Conservation (phyloP, 35 echinoderm and acorn worm species). For the Apostichopus parvimensis region DNA sequence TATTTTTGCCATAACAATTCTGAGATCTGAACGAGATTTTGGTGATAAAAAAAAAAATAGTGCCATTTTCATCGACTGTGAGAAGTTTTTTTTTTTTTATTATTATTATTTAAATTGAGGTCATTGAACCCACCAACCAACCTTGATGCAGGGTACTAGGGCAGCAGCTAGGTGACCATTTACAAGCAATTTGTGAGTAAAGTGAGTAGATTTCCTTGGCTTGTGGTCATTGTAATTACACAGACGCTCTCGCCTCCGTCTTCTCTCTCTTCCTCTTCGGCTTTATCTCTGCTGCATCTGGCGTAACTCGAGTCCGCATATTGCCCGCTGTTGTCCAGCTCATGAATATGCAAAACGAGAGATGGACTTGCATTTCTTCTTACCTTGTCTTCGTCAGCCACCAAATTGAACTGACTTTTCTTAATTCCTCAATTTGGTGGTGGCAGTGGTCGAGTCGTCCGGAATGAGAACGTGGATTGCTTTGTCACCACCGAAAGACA, state of each 20-base stretch:
- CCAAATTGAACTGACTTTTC: background rate
- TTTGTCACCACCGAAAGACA: background rate
- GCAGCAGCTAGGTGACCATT: background rate
- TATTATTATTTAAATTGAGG: background rate
- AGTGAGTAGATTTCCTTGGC: background rate
- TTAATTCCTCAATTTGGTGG: background rate
- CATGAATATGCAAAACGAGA: constrained; percentile 21
- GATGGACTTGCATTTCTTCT: constrained; percentile 20
- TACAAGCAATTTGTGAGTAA: background rate
- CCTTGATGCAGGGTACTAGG: background rate
- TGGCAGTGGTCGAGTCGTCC: constrained; percentile 31
- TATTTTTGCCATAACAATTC: background rate
- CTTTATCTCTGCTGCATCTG: constrained; percentile 18
- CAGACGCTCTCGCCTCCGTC: background rate
- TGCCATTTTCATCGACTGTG: background rate
- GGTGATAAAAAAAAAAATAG: background rate
- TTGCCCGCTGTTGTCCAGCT: constrained; percentile 13
- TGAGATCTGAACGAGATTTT: background rate
- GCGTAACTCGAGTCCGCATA: constrained; percentile 22
- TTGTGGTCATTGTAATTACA: constrained; percentile 39
- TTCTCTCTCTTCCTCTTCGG: background rate
- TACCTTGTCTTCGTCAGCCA: background rate
- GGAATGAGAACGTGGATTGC: background rate
- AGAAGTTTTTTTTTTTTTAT: background rate
- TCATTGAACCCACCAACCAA: background rate